Evolutionary conservation across 1,140 invertebrate species (phyloP).

Genomic region (Berghia stephanieae): DNA sequence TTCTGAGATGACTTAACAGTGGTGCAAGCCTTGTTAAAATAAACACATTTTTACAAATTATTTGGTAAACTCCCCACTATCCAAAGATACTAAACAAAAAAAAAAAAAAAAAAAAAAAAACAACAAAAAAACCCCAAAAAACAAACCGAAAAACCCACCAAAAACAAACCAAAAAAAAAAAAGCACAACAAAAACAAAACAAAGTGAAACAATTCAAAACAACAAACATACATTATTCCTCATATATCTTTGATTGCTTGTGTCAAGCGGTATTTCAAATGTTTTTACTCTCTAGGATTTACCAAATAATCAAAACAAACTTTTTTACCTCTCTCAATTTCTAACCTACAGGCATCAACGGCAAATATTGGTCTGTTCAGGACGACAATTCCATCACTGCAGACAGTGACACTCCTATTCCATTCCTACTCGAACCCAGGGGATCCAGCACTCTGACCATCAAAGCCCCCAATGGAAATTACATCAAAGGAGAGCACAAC

Average conservation of each 20-base stretch:
- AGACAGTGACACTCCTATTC: conserved; percentile 81
- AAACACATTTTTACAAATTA: no score
- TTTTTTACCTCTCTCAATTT: not conserved
- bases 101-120: no score
- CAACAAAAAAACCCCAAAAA: no score
- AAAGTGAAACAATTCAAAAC: not conserved
- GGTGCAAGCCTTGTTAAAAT: no score
- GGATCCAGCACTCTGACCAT: conserved; percentile 92
- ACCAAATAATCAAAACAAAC: not conserved
- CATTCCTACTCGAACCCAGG: conserved; percentile 89
- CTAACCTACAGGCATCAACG: conserved; percentile 79
- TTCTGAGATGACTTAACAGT: no score
- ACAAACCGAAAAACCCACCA: no score
- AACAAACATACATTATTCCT: not conserved
- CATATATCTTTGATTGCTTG: not conserved
- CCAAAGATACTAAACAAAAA: no score
- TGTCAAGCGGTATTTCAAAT: not conserved
- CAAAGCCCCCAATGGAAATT: conserved; percentile 79
- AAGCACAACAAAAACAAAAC: not conserved
- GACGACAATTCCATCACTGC: conserved; percentile 83
- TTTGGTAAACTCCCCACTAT: no score
- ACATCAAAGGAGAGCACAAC: conserved; percentile 92
- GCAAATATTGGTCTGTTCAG: conserved; percentile 82
- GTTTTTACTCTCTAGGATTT: not conserved
- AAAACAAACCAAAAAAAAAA: not conserved